These are phyloP conservation scores for Hypomecis punctinalis DNA, from an alignment of 2,888 invertebrate genomes.

Conservation along the genomic window DNA sequence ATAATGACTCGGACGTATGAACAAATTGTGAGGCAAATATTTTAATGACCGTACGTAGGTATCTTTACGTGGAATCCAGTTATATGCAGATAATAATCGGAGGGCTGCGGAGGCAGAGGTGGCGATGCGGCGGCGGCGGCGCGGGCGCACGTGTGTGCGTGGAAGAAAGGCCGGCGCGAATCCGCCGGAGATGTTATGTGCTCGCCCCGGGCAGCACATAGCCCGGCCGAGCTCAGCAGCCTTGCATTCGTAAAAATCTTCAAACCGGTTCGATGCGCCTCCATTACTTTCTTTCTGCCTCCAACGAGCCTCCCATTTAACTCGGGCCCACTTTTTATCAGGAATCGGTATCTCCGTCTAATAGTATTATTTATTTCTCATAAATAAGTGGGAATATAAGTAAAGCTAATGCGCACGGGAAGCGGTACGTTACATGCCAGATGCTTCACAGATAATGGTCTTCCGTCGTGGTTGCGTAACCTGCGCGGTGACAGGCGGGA, in stretches of 20 bases:
- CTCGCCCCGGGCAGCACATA: constrained; percentile 75
- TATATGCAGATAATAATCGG: constrained; percentile 76
- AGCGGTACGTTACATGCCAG: constrained; percentile 79
- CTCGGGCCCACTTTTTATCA: constrained; percentile 85
- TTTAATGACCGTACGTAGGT: constrained; percentile 69
- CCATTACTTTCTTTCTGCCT: constrained; percentile 85
- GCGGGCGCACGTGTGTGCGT: constrained; percentile 57
- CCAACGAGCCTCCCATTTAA: constrained; percentile 84
- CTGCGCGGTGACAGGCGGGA: constrained; percentile 64
- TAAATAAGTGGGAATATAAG: constrained; percentile 83
- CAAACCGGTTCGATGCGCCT: constrained; percentile 84
- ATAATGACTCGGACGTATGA: constrained; percentile 57
- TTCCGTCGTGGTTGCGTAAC: constrained; percentile 69
- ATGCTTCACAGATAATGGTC: constrained; percentile 75
- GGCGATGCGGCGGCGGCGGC: constrained; percentile 28
- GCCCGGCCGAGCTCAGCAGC: constrained; percentile 69
- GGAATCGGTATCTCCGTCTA: constrained; percentile 84
- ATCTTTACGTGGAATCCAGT: constrained; percentile 72
- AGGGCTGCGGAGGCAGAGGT: constrained; percentile 28
- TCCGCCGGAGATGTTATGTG: constrained; percentile 79
- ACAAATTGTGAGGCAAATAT: constrained; percentile 68
- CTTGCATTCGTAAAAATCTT: constrained; percentile 85
- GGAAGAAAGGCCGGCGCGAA: constrained; percentile 79
- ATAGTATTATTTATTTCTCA: constrained; percentile 85
- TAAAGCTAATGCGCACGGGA: constrained; percentile 81